A percentile compares a stretch with the other conserved stretches of the same genome.
phyloP scores from a whole-genome alignment of 2,888 invertebrate genomes.

The Cephus pulcher region DNA sequence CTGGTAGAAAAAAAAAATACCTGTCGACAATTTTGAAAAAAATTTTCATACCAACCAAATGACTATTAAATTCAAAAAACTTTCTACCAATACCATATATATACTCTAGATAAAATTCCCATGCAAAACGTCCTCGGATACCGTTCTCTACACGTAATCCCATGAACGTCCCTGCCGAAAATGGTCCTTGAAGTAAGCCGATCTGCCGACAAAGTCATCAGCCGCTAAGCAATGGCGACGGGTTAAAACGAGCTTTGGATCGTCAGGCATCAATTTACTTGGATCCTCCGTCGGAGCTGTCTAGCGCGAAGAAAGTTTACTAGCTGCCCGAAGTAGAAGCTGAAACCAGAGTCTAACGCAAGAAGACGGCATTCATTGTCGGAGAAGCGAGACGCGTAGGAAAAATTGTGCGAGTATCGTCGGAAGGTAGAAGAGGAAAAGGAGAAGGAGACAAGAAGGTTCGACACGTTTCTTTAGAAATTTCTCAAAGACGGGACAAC shows the following conservation, averaged over 20 bases:
- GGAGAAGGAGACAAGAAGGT: background rate
- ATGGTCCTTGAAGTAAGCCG: constrained; percentile 38
- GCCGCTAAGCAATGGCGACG: constrained; percentile 34
- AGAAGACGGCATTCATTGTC: constrained; percentile 9
- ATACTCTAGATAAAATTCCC: background rate
- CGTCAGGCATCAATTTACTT: constrained; percentile 6
- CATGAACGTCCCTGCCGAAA: constrained; percentile 32
- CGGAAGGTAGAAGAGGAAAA: background rate
- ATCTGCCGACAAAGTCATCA: constrained; percentile 26
- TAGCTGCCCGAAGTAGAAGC: background rate
- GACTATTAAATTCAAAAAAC: background rate
- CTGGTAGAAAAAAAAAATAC: background rate
- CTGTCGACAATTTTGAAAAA: background rate
- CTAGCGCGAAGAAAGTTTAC: background rate
- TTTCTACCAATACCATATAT: background rate
- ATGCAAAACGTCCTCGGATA: background rate
- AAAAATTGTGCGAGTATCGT: background rate
- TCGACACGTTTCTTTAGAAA: background rate
- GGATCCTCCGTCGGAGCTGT: background rate
- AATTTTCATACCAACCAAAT: background rate
- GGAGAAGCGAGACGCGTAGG: constrained; percentile 11
- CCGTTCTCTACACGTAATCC: constrained; percentile 33
- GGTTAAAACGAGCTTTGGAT: constrained; percentile 46
- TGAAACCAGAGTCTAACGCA: constrained; percentile 13
- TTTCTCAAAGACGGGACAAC: background rate